Percentiles rank a stretch among this genome's conserved stretches.
Conservation (phyloP, 2,797 vertebrate species). For the Galaxias olidus region DNA sequence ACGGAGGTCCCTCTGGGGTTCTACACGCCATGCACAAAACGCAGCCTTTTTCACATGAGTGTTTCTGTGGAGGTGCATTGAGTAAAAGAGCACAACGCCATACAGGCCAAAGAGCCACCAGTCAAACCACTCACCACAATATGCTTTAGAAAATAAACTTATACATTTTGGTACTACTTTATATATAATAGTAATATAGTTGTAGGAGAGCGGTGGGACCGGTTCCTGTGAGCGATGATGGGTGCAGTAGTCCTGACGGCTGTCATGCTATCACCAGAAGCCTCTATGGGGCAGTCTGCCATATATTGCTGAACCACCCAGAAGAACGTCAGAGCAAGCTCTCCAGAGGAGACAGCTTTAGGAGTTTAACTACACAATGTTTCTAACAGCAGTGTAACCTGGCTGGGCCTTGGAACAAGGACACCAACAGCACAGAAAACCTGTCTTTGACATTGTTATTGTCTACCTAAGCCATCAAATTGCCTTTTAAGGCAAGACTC, state of each 20-base stretch:
- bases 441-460: slow-evolving; percentile 20
- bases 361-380: slow-evolving; percentile 28
- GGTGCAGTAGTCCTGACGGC: too few relatives aligned
- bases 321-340: not conserved
- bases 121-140: slow-evolving; percentile 5
- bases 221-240: too few relatives aligned
- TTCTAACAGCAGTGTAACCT: slow-evolving; percentile 27
- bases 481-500: slow-evolving; percentile 24
- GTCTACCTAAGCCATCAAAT: slow-evolving; percentile 21
- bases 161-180: too few relatives aligned
- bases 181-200: too few relatives aligned
- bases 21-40: slow-evolving; percentile 39
- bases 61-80: too few relatives aligned
- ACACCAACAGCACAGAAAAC: slow-evolving; percentile 17
- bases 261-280: too few relatives aligned
- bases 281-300: too few relatives aligned
- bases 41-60: slow-evolving; percentile 44
- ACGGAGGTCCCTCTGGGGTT: slow-evolving; percentile 50
- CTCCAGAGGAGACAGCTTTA: slow-evolving; percentile 28
- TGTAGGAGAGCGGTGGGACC: not conserved
- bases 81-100: too few relatives aligned
- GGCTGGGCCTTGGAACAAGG: not conserved
- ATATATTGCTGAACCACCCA: too few relatives aligned
- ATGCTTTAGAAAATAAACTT: slow-evolving; percentile 21
- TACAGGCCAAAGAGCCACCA: not conserved